phyloP scores from a whole-genome alignment of 35 echinoderm and acorn worm species.

The Apostichopus japonicus region DNA sequence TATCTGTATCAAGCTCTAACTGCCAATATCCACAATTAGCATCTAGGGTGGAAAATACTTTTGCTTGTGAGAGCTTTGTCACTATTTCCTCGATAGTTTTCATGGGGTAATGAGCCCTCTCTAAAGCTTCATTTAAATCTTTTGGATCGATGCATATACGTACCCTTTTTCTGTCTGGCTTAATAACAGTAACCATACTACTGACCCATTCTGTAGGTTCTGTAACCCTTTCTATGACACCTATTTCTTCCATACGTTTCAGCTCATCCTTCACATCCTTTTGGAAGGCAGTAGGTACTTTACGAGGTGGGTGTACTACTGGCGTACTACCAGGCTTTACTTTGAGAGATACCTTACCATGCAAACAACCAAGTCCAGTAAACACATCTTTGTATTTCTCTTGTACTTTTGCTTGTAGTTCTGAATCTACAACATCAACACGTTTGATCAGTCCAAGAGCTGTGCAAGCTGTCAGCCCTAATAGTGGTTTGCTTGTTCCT shows the following conservation, averaged over 20 bases:
- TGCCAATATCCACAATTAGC: not conserved
- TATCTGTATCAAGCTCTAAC: constrained; percentile 55
- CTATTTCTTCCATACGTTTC: constrained; percentile 52
- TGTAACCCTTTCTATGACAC: constrained; percentile 54
- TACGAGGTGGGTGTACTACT: no score
- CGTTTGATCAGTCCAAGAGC: no score
- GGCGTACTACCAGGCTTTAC: not conserved
- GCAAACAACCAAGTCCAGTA: constrained; percentile 58
- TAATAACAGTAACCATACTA: constrained; percentile 11
- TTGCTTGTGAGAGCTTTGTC: constrained; percentile 29
- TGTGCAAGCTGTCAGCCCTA: no score
- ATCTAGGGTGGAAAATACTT: constrained; percentile 51
- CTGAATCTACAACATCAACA: not conserved
- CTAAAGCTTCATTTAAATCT: constrained; percentile 59
- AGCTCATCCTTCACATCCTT: constrained; percentile 55
- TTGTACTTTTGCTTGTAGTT: not conserved
- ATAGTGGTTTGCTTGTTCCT: no score
- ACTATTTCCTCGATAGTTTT: constrained; percentile 42
- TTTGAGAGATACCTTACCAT: not conserved
- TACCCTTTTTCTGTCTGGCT: constrained; percentile 12
- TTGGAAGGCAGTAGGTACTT: not conserved
- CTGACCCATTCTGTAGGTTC: constrained; percentile 73
- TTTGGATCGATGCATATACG: constrained; percentile 61
- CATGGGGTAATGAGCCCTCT: constrained; percentile 42
- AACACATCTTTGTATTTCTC: constrained; percentile 45